phyloP scores from a whole-genome alignment of 2,113 vertebrate species.

The Corythoichthys intestinalis region DNA sequence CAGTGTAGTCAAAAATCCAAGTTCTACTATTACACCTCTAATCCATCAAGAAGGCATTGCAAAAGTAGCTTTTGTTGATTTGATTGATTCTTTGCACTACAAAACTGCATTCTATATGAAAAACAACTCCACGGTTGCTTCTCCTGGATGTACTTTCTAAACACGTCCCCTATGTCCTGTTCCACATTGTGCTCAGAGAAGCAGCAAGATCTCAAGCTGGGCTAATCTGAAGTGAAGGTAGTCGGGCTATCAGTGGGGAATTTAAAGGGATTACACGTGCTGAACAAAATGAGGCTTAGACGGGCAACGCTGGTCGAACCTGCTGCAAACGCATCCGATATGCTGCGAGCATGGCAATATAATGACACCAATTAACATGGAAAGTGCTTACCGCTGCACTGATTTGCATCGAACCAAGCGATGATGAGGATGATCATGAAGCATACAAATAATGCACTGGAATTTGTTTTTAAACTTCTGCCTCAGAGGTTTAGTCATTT shows the following conservation, averaged over 20 bases:
- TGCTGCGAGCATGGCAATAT: background rate
- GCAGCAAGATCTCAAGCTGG: conserved; percentile 45
- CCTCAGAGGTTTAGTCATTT: background rate
- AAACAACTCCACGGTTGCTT: background rate
- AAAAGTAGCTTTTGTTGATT: background rate
- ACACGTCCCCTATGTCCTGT: conserved; percentile 2
- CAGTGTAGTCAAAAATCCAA: background rate
- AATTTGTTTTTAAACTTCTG: background rate
- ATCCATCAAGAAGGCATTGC: background rate
- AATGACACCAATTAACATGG: background rate
- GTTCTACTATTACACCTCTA: background rate
- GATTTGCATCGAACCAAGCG: background rate
- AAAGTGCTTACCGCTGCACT: background rate
- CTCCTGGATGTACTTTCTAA: background rate
- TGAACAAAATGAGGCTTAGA: conserved; percentile 60
- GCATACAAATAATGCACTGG: background rate
- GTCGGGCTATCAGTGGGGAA: conserved; percentile 70
- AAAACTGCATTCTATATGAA: background rate
- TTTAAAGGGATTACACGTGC: conserved; percentile 71
- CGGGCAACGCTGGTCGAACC: conserved; percentile 25
- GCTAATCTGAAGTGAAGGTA: conserved; percentile 75
- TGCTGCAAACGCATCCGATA: background rate
- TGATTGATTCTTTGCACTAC: background rate
- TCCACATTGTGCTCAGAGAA: conserved; percentile 16
- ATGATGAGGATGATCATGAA: background rate